Percentiles rank a stretch among this genome's conserved stretches.
Evolutionary conservation across 2,113 vertebrate genomes (phyloP).

Genomic region (Phocoena phocoena): DNA sequence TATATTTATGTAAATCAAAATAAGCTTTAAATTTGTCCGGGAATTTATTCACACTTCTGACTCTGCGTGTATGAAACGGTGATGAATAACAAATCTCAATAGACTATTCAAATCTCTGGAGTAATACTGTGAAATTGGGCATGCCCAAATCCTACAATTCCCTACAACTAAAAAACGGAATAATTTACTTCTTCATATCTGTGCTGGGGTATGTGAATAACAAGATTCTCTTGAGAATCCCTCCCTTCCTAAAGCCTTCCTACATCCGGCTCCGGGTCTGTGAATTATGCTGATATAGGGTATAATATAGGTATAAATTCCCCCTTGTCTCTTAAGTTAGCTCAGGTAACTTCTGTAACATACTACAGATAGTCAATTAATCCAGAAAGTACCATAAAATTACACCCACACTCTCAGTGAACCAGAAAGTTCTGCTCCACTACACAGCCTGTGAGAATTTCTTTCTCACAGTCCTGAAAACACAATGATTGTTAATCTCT

Average conservation of each 20-base stretch:
- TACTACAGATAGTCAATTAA: not conserved
- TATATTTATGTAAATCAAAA: not conserved
- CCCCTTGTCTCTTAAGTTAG: not conserved
- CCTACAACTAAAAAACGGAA: not conserved
- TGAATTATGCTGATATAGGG: not conserved
- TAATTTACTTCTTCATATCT: not conserved
- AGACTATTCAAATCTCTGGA: not conserved
- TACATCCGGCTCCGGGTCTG: not conserved
- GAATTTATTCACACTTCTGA: not conserved
- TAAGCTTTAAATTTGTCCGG: not conserved
- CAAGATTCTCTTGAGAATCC: not conserved
- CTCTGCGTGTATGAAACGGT: not conserved
- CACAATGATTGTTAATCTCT: not conserved
- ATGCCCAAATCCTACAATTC: not conserved
- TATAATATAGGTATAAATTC: not conserved
- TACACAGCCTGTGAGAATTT: not conserved
- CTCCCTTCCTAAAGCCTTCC: not conserved
- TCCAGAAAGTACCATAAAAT: not conserved
- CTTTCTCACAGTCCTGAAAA: not conserved
- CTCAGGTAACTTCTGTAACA: not conserved
- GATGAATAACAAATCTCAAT: not conserved
- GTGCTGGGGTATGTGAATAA: not conserved
- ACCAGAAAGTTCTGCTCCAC: not conserved
- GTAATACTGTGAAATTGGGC: not conserved
- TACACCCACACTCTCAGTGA: not conserved